Evolutionary conservation across 2,797 vertebrate genomes (phyloP).

Genomic region (Pangasius krempfi): DNA sequence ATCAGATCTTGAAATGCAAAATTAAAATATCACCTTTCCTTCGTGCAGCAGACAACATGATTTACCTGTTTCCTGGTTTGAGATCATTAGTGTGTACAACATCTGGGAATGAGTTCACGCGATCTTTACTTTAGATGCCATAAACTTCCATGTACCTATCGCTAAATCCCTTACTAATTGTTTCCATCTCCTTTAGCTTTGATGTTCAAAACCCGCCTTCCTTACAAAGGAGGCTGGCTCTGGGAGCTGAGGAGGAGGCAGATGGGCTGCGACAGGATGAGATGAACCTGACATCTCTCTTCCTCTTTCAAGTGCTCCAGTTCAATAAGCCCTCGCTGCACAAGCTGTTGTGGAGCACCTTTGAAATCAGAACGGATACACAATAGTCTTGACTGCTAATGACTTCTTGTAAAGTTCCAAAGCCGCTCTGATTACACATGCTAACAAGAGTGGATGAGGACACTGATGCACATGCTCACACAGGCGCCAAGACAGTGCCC

Average conservation of each 20-base stretch:
- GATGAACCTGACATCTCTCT: constrained; percentile 81
- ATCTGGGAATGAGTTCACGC: constrained; percentile 10
- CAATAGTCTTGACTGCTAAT: constrained; percentile 85
- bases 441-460: constrained; percentile 59
- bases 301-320: constrained; percentile 82
- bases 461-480: constrained; percentile 24
- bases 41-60: background rate
- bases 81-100: background rate
- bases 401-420: constrained; percentile 84
- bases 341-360: constrained; percentile 85
- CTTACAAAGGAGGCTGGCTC: constrained; percentile 78
- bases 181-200: constrained; percentile 83
- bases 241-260: constrained; percentile 77
- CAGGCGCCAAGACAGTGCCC: constrained; percentile 65
- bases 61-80: background rate
- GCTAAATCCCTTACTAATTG: constrained; percentile 80
- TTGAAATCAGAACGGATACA: constrained; percentile 81
- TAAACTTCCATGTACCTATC: constrained; percentile 66
- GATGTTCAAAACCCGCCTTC: constrained; percentile 80
- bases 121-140: constrained; percentile 52
- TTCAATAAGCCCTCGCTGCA: constrained; percentile 81
- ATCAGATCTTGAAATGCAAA: constrained; percentile 9
- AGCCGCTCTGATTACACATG: constrained; percentile 77
- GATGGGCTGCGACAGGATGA: constrained; percentile 82
- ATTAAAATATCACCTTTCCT: constrained; percentile 14